Evolutionary conservation across 2,113 vertebrate genomes (phyloP).

Genomic region (Periophthalmus modestus): DNA sequence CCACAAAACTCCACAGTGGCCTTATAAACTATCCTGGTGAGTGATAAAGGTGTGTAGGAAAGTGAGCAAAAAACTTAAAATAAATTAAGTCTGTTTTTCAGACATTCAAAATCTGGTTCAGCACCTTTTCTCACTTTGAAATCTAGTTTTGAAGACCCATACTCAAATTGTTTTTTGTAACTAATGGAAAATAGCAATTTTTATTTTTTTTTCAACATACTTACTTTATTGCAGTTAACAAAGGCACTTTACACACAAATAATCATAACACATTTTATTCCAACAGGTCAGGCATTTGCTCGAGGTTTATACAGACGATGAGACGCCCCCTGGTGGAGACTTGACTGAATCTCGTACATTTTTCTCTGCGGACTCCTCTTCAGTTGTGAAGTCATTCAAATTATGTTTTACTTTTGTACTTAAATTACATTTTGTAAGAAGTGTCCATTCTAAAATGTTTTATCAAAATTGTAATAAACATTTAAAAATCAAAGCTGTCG

Average conservation of each 20-base stretch:
- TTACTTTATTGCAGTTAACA: slow-evolving; percentile 13
- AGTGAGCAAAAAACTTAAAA: too few relatives aligned
- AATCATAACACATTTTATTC: slow-evolving; percentile 6
- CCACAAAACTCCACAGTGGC: too few relatives aligned
- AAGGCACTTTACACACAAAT: slow-evolving; percentile 4
- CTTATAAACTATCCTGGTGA: too few relatives aligned
- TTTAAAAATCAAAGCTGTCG: slow-evolving; percentile 64
- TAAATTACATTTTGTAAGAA: slow-evolving; percentile 62
- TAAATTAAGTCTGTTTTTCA: too few relatives aligned
- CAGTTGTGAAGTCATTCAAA: slow-evolving; percentile 51
- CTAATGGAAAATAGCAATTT: not conserved
- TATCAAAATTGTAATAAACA: slow-evolving; percentile 86
- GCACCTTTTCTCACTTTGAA: too few relatives aligned
- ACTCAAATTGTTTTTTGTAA: too few relatives aligned
- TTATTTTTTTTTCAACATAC: not conserved
- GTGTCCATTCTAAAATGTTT: slow-evolving; percentile 71
- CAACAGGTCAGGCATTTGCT: slow-evolving; percentile 76
- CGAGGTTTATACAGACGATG: slow-evolving; percentile 66
- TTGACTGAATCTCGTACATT: slow-evolving; percentile 39
- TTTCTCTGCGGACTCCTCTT: slow-evolving; percentile 6
- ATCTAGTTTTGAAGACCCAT: too few relatives aligned
- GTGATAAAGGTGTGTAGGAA: too few relatives aligned
- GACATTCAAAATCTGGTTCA: too few relatives aligned
- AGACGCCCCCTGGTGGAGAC: slow-evolving; percentile 83
- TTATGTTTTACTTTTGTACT: slow-evolving; percentile 52